Conservation (phyloP, 1,140 invertebrate species). For the Saccostrea glomerata region DNA sequence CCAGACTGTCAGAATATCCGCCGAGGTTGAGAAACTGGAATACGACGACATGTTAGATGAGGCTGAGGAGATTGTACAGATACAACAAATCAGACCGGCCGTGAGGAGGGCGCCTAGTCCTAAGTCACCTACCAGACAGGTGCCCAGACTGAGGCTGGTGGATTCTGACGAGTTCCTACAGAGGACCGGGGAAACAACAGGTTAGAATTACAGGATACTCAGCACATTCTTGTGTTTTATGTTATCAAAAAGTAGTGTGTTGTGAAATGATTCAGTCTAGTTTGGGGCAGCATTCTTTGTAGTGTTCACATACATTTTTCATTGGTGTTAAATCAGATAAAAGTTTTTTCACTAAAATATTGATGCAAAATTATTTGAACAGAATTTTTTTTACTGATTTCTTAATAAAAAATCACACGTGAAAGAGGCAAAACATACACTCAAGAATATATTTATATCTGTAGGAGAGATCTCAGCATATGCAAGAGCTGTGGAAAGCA, state of each 20-base stretch:
- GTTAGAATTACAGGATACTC: slow-evolving; percentile 26
- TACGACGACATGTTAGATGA: not conserved
- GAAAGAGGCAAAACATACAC: not conserved
- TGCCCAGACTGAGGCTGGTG: slow-evolving; percentile 46
- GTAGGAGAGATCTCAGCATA: slow-evolving; percentile 62
- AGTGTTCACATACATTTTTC: no score
- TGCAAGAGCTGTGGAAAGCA: slow-evolving; percentile 60
- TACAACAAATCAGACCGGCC: not conserved
- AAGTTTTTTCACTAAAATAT: no score
- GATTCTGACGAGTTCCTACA: slow-evolving; percentile 50
- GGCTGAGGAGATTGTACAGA: not conserved
- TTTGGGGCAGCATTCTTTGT: no score
- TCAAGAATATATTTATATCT: not conserved
- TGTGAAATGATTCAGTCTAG: no score
- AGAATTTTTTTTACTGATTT: not conserved
- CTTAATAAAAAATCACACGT: no score
- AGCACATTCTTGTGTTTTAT: no score
- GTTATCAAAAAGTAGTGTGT: no score
- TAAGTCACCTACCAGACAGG: slow-evolving; percentile 36
- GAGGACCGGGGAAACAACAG: slow-evolving; percentile 62
- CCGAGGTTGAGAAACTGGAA: slow-evolving; percentile 42
- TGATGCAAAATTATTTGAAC: no score
- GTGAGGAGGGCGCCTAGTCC: slow-evolving; percentile 27
- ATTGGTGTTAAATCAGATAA: no score
- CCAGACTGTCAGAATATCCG: slow-evolving; percentile 39